phyloP scores from a whole-genome alignment of 1,140 invertebrate genomes.

The Lerema accius region DNA sequence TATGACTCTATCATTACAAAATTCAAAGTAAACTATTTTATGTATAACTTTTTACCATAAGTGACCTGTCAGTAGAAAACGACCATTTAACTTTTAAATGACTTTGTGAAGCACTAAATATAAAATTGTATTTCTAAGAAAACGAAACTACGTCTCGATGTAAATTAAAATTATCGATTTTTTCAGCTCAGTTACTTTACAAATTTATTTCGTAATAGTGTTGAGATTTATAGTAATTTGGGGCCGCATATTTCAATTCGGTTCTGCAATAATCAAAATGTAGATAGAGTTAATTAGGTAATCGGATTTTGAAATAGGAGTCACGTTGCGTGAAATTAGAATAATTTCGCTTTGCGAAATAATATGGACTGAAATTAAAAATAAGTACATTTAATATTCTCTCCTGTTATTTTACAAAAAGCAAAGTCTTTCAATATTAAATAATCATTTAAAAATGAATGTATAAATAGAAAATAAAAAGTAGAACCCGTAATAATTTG shows the following conservation, averaged over 20 bases:
- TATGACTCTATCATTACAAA: too few species aligned
- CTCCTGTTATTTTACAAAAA: too few species aligned
- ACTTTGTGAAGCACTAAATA: neutral
- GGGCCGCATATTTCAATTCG: conserved; percentile 9
- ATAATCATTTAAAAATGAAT: too few species aligned
- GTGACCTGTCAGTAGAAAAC: neutral
- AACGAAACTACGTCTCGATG: neutral
- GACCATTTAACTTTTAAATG: neutral
- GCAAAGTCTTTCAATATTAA: too few species aligned
- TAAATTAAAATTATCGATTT: neutral
- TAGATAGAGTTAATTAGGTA: conserved; percentile 48
- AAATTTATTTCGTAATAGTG: neutral
- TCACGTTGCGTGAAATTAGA: conserved; percentile 49
- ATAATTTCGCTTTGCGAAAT: conserved; percentile 48
- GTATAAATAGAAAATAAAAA: too few species aligned
- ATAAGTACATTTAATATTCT: conserved; percentile 8
- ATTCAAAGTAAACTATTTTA: too few species aligned
- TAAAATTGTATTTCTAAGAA: neutral
- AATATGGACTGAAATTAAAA: conserved; percentile 16
- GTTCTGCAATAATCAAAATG: conserved; percentile 40
- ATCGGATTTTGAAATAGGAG: conserved; percentile 40
- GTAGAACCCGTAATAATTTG: too few species aligned
- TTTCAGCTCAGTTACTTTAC: neutral
- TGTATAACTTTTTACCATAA: too few species aligned
- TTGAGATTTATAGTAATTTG: neutral